Evolutionary conservation across 2,113 vertebrate species (phyloP), one percentile per base, ranked within the genome.

Genomic region (Thamnaconus septentrionalis): DNA sequence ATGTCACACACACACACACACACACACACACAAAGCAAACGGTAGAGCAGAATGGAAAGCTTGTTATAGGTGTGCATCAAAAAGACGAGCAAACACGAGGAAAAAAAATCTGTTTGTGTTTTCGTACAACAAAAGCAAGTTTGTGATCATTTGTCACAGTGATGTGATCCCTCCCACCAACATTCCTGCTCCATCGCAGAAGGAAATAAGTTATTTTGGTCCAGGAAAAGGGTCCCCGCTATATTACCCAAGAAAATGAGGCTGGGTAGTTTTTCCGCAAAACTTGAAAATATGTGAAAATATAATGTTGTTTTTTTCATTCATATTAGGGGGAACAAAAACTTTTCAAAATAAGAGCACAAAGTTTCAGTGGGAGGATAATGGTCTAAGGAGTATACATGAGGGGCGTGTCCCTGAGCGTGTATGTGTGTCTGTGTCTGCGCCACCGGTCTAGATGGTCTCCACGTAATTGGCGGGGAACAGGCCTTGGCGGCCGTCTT

Each of bases 381-480:
- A 82, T 81, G 75, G 64, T 75, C 69, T 71, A 73, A 78, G 66
- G 64, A 77, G 5, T 64, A 66, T 79, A 73, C 5, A 45, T 66
- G 53, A 79, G 68, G 80, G 73, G 69, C 69, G 71, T 57, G 68
- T 85, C 86, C 88, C 86, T 90, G 88, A 86, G 51, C 75, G 67
- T 66, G 43, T 77, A 43, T 63, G 53, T 66, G 64, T 60, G 51
- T 64, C 50, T 51, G 54, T 68, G 41, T 73, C 58, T 70, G 41
- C 58, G 44, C 18, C 53, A 10, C 5, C 31, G 7, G 55, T 54
- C 61, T 88, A 92, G 77, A 92, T 91, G 78, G 87, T 90, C 78
- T 93, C 92, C 47, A 93, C 92, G 49, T 91, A 93, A 85, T 92
- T 93, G 74, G 91, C 89, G 48, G 92, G 92, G 76, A 93, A 93